phyloP scores from a whole-genome alignment of 2,888 invertebrate genomes.

The Drosophila helvetica region DNA sequence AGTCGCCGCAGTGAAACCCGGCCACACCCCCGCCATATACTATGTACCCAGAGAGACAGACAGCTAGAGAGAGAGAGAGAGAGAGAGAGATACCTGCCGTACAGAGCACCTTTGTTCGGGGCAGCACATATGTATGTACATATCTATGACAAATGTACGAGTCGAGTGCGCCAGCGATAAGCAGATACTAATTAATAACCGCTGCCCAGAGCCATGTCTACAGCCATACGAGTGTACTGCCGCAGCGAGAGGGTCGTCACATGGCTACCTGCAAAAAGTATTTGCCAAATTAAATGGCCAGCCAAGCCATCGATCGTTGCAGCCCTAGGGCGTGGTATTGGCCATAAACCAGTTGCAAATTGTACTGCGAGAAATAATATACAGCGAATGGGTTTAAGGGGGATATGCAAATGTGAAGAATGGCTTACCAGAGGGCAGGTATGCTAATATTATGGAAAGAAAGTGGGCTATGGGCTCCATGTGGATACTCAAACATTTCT shows the following conservation, averaged over 20 bases:
- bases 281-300: conserved; percentile 60
- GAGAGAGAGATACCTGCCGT: conserved; percentile 20
- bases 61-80: conserved; percentile 42
- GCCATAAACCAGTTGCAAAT: conserved; percentile 44
- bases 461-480: too few species aligned
- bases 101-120: conserved; percentile 40
- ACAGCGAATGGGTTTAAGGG: not conserved
- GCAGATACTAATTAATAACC: conserved; percentile 76
- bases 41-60: conserved; percentile 18
- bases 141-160: conserved; percentile 60
- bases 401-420: not conserved
- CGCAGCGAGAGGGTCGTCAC: conserved; percentile 56
- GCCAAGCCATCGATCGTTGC: conserved; percentile 35
- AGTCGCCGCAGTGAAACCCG: conserved; percentile 2
- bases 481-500: conserved; percentile 23
- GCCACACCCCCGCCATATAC: conserved; percentile 65
- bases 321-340: conserved; percentile 26
- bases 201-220: conserved; percentile 31
- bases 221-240: not conserved
- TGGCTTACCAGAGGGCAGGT: not conserved
- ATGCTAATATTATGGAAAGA: too few species aligned
- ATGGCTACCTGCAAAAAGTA: conserved; percentile 45
- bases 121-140: conserved; percentile 37
- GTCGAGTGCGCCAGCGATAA: conserved; percentile 66
- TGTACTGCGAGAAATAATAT: conserved; percentile 22